These are phyloP conservation scores for Parapsyche elsis DNA, from an alignment of 1,140 invertebrate genomes.

Conservation along the genomic window DNA sequence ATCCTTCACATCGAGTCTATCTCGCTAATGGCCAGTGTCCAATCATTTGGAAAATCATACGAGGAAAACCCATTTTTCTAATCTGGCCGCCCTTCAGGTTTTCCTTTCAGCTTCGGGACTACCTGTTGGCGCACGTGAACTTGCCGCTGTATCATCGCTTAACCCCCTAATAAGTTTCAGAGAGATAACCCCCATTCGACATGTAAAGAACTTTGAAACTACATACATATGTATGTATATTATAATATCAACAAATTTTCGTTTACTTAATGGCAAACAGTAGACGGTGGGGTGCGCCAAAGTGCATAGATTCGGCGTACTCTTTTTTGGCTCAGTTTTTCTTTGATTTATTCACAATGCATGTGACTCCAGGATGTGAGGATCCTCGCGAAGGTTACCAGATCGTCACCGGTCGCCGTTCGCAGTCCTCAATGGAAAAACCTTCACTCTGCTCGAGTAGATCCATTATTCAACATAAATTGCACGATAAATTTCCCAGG, in stretches of 20 bases:
- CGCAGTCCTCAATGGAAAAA: background rate
- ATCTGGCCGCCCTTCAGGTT: conserved; percentile 12
- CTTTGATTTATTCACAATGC: background rate
- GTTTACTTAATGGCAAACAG: background rate
- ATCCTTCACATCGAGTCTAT: conserved; percentile 44
- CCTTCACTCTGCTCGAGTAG: conserved; percentile 4
- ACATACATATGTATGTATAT: background rate
- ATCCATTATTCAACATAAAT: conserved; percentile 43
- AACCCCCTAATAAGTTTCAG: no score
- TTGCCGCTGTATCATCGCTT: background rate
- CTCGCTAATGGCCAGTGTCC: conserved; percentile 35
- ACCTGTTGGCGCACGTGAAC: conserved; percentile 19
- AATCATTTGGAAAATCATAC: conserved; percentile 45
- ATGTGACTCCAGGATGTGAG: background rate
- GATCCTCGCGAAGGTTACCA: background rate
- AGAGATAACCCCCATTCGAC: background rate
- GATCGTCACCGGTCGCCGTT: background rate
- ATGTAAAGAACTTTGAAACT: background rate
- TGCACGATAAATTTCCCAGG: conserved; percentile 40
- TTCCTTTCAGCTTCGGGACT: background rate
- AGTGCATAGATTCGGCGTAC: background rate
- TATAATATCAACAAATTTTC: background rate
- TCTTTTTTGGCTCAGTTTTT: background rate
- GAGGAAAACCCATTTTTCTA: conserved; percentile 44
- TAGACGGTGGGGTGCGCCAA: background rate